Evolutionary conservation across 2,888 invertebrate species (phyloP).

Genomic region (Machimus atricapillus): DNA sequence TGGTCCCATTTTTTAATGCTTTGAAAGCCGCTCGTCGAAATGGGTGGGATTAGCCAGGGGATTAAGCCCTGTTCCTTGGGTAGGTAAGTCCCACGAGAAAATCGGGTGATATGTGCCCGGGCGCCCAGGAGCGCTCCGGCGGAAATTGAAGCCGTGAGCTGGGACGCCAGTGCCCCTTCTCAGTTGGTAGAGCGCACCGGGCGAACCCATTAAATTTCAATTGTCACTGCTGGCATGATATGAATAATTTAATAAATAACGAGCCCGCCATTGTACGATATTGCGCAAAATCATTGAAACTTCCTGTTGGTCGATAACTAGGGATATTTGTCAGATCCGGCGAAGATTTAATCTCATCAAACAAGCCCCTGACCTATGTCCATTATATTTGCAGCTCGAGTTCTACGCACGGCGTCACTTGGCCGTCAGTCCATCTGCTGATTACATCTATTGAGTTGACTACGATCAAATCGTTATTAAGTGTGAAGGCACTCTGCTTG

Average conservation of each 20-base stretch:
- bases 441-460: conserved; percentile 2
- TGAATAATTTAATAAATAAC: conserved; percentile 18
- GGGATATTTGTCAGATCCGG: conserved; percentile 12
- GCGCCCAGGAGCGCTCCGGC: not conserved
- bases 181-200: not conserved
- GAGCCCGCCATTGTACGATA: not conserved
- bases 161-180: not conserved
- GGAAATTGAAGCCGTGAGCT: not conserved
- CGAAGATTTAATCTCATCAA: conserved; percentile 4
- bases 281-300: conserved; percentile 10
- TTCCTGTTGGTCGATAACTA: not conserved
- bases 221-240: not conserved
- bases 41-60: not conserved
- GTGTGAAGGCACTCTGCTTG: not conserved
- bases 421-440: not conserved
- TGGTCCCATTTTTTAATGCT: not conserved
- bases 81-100: not conserved
- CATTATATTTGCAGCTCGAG: not conserved
- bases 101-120: not conserved
- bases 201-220: not conserved
- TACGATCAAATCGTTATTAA: conserved; percentile 18
- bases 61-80: not conserved
- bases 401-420: not conserved
- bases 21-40: not conserved
- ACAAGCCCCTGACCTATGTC: not conserved